Evolutionary conservation across 2,113 vertebrate species (phyloP).

Genomic region (Gallinago media): DNA sequence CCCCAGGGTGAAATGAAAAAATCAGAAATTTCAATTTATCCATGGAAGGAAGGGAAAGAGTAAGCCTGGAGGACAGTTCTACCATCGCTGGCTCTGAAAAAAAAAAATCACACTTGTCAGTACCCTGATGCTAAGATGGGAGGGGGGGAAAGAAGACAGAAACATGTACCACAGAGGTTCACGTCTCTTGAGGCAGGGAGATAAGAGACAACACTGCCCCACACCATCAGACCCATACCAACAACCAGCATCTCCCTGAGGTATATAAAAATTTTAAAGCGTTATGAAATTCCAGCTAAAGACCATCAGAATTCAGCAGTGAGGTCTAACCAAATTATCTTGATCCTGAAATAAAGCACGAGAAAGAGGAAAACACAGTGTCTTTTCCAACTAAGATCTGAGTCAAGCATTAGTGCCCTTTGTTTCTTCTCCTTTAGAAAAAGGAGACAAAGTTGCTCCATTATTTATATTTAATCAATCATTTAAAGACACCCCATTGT

Average conservation of each 20-base stretch:
- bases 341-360: background rate
- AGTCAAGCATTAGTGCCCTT: background rate
- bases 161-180: background rate
- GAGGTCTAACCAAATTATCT: background rate
- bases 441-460: background rate
- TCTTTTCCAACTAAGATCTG: background rate
- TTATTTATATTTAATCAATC: conserved; percentile 57
- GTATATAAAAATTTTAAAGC: background rate
- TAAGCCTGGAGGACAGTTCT: background rate
- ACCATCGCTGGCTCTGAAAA: background rate
- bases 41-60: background rate
- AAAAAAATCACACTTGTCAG: background rate
- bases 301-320: background rate
- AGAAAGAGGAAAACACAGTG: background rate
- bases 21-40: background rate
- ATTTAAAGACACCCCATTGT: background rate
- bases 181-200: background rate
- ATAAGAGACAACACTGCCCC: background rate
- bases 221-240: background rate
- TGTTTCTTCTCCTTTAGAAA: background rate
- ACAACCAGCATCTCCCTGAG: background rate
- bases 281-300: background rate
- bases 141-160: background rate
- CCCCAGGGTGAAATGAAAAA: background rate
- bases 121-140: background rate